Base-by-base conservation (phyloP, 2,113 vertebrate genomes). In the Ammospiza caudacuta region DNA sequence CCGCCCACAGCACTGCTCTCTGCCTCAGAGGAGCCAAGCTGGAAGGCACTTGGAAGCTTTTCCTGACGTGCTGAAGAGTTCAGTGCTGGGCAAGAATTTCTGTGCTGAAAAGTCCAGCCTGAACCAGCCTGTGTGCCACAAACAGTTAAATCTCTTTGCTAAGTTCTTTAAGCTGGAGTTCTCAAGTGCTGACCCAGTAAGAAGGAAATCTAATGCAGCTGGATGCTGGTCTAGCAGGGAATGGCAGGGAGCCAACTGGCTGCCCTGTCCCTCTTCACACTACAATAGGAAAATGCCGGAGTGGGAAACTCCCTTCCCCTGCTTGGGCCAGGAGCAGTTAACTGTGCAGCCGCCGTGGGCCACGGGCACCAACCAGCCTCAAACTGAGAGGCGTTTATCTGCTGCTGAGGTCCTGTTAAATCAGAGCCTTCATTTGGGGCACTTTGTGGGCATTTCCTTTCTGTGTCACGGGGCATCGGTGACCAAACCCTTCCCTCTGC, bases 251-350 rank as follows among this genome's bases (percentile, higher is more conserved):
- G 68, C 94, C 59, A 89, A 66, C 47, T 75, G 92, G 83, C 91
- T 79, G 94, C 83, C 83, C 80, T 24, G 41, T 2, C 5, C 21
- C 81, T 91, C 91, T n/a, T 87, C 74, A 87, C 89, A 87, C 85
- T 75, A 67, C 77, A 88, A 73, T 43, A 80, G 92, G 84, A 68
- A 70, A 80, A 78, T 29, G 52, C 83, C 21, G 3, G 15, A 63
- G 49, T 27, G 89, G 92, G 86, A 92, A 89, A 77, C 89, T 91
- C 90, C 95, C 93, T 90, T 89, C 87, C 90, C 70, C 61, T 70
- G 5, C 23, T 5, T 31, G 1, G 4, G 64, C 63, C 91, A 78
- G 84, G 9, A 78, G 57, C 9, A 81, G 69, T 90, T 69, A 81
- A 83, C 73, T 52, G 49, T 70, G 6, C 86, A 39, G 58, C 47